Base-by-base conservation (phyloP, 2,113 vertebrate species). In the Colossoma macropomum region DNA sequence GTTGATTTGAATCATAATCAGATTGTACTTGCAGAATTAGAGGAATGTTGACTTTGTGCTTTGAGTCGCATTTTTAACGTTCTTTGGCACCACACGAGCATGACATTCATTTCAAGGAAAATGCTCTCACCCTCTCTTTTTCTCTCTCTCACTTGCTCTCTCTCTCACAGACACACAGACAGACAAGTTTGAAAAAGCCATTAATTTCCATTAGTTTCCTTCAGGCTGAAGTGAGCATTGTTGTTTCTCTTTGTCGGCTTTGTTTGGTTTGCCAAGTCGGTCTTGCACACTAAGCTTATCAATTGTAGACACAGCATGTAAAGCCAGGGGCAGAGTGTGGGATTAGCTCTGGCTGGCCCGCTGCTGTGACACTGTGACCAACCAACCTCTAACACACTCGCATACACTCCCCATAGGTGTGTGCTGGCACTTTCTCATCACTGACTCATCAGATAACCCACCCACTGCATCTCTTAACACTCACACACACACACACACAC, bases 231-330 rank as follows among this genome's bases (percentile, higher is more conserved):
- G 56, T 78, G 52, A 74, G 69, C 70, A 72, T 77, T 60, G 27
- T 79, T 86, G 79, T 79, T 81, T 86, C 79, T 83, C 81, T 79
- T 76, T 68, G 80, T 62, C 45, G 77, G 66, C 66, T 74, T 75
- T 83, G 63, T 85, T 80, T 80, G 62, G 66, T 79, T 76, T 84
- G 78, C 75, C 75, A 75, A 79, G 79, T 82, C 66, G 74, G 41
- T 80, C 83, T 69, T 80, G 74, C 82, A 74, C 66, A 79, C 65
- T 86, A 83, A 82, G 80, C 77, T 69, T 86, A 80, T 86, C 81
- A 80, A 34, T 66, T 79, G 74, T 73, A 54, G 52, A 85, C 82
- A 80, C 77, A 54, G 62, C 62, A 75, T 54, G 78, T 82, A 76
- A 82, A 84, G 73, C 66, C 75, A 77, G 62, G 54, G 72, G 68